Evolutionary conservation across 2,888 invertebrate genomes (phyloP).

Genomic region (Candidula unifasciata): DNA sequence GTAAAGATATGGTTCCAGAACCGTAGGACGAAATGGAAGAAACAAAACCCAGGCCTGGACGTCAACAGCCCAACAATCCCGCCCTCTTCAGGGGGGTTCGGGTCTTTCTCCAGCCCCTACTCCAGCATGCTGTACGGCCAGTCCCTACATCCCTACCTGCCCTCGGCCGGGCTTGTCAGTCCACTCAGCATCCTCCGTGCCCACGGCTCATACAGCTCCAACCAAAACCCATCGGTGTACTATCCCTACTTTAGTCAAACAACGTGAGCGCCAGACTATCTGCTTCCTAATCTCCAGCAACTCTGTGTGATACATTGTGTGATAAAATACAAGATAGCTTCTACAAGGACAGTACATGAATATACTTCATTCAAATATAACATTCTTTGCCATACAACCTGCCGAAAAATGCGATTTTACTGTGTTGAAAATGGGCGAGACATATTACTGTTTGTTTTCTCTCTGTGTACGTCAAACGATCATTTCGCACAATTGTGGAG

Average conservation of each 20-base stretch:
- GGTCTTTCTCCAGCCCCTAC: constrained; percentile 68
- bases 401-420: no score
- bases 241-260: constrained; percentile 60
- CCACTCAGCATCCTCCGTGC: constrained; percentile 70
- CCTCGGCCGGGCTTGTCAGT: constrained; percentile 62
- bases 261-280: constrained; percentile 50
- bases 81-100: constrained; percentile 63
- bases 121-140: constrained; percentile 71
- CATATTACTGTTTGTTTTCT: no score
- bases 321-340: no score
- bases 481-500: no score
- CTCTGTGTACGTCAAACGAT: no score
- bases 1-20: constrained; percentile 83
- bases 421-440: no score
- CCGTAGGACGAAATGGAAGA: constrained; percentile 98
- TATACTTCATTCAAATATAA: no score
- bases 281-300: not conserved
- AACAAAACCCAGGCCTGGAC: constrained; percentile 99
- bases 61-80: constrained; percentile 81
- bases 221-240: constrained; percentile 64
- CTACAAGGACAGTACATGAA: no score
- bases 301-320: constrained; percentile 17
- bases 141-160: constrained; percentile 70
- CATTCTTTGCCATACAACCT: no score
- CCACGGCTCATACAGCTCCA: constrained; percentile 63